Evolutionary conservation across 2,888 invertebrate genomes (phyloP), one percentile per base, ranked within the genome.

Genomic region (Apodemia hepburni): DNA sequence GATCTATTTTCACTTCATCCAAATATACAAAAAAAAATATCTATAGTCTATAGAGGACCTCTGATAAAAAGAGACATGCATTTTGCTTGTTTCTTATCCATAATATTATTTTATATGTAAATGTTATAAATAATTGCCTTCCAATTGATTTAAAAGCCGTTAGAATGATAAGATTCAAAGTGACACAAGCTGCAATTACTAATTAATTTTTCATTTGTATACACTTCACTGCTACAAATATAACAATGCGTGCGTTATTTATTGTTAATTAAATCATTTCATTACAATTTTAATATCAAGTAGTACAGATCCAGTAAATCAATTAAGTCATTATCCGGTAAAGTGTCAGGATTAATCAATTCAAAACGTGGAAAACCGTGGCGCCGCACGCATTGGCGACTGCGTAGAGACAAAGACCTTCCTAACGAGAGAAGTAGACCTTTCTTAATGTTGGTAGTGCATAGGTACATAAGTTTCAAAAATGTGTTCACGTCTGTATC

Each of bases 241-340:
- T 18, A 27, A 51, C 27, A 51, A 51, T 51, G 42, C 42, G 42
- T 42, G 3, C 22, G 12, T 22, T 18, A 51, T 54, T 15, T 54
- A 54, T 27, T 27, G 51, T 27, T 54, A 27, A 12, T 42, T 42
- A 42, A 42, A 42, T 15, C 42, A 42, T 54, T 54, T 54, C 27
- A 54, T 54, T 54, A 54, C 5, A 60, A 60, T 60, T 58, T 58
- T 22, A 63, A 35, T 54, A 60, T 35, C n/a, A 45, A 58, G 49
- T 17, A 49, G 38, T 54, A 49, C 64, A 58, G 54, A 51, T 11
- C 22, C 22, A 51, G 58, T 64, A 63, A 64, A 58, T 63, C 64
- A 65, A 62, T 64, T 60, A 60, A 64, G 59, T 42, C 60, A 38
- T 63, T 63, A 63, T 57, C 63, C 60, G 45, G 62, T 64, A 59